phyloP scores from a whole-genome alignment of 64 coral and sea anemone genomes.

The Cladopsammia gracilis region DNA sequence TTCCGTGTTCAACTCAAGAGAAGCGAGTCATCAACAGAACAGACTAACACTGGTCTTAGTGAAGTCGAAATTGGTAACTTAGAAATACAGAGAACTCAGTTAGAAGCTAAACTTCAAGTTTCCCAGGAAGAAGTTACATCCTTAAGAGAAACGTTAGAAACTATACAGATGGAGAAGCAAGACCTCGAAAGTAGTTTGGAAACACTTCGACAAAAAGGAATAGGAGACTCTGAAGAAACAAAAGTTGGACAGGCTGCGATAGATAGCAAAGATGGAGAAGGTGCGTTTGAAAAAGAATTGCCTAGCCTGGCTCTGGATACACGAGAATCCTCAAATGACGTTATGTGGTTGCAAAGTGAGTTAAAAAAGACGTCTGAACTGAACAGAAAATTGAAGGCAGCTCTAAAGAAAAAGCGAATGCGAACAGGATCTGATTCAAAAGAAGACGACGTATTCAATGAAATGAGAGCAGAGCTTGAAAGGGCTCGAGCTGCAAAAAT shows the following conservation, averaged over 20 bases:
- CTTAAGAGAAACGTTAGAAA: neutral
- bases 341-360: slow-evolving; percentile 56
- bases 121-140: neutral
- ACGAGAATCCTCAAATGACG: neutral
- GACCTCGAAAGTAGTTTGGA: slow-evolving; percentile 4
- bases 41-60: neutral
- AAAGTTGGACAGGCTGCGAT: neutral
- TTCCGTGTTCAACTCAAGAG: slow-evolving; percentile 76
- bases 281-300: neutral
- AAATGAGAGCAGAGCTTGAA: slow-evolving; percentile 49
- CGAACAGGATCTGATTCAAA: slow-evolving; percentile 27
- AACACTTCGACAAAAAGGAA: neutral
- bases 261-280: neutral
- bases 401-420: slow-evolving; percentile 54
- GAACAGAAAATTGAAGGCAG: slow-evolving; percentile 69
- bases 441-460: slow-evolving; percentile 32
- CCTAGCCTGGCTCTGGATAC: neutral
- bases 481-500: slow-evolving; percentile 58
- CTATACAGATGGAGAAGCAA: neutral
- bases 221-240: neutral
- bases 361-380: slow-evolving; percentile 19
- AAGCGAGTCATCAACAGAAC: neutral
- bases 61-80: neutral
- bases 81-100: neutral
- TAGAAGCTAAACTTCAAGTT: neutral